Evolutionary conservation across 2,113 vertebrate species (phyloP), one percentile per base, ranked within the genome.

Genomic region (Haplochromis vanheusdeni): DNA sequence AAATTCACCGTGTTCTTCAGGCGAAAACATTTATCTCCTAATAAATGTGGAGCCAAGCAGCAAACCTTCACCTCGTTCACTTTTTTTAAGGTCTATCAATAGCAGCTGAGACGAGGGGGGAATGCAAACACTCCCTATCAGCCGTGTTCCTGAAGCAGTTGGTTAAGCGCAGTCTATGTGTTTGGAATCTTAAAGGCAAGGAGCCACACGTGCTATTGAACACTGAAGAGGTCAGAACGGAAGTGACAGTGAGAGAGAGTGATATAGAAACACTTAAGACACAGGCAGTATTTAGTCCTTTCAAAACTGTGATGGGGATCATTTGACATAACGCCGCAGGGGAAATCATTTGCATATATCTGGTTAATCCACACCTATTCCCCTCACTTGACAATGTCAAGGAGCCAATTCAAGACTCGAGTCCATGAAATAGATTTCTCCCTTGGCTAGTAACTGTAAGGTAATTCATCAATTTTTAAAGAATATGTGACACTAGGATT

Each of bases 131-230:
- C 88, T 77, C 89, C 87, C 86, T 87, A 88, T 94, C 94, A 93
- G 87, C 84, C 55, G 45, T 21, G 88, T 91, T 92, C 87, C 87
- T 84, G 88, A 83, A 90, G 94, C 92, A 82, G 89, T 91, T 83
- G 91, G 90, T 91, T 95, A 84, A 93, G 92, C 86, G 80, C 92
- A 77, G 93, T 16, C 83, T 86, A 90, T 93, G 93, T 95, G 94
- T 91, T 79, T 83, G 87, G 95, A 96, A 96, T 96, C 87, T 93
- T 95, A 96, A 96, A 91, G 79, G 86, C 87, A 70, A 49, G 84
- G 81, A 91, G 83, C 90, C 89, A 90, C 84, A 86, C 91, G 60
- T 87, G 81, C 89, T 90, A 88, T 83, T 93, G 91, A 94, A 90
- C 89, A 87, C 87, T 23, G 52, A 89, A 84, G 81, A 88, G 89